These are phyloP conservation scores for Brachynemurus nebulosus DNA, from an alignment of 2,888 invertebrate genomes.

Conservation along the genomic window DNA sequence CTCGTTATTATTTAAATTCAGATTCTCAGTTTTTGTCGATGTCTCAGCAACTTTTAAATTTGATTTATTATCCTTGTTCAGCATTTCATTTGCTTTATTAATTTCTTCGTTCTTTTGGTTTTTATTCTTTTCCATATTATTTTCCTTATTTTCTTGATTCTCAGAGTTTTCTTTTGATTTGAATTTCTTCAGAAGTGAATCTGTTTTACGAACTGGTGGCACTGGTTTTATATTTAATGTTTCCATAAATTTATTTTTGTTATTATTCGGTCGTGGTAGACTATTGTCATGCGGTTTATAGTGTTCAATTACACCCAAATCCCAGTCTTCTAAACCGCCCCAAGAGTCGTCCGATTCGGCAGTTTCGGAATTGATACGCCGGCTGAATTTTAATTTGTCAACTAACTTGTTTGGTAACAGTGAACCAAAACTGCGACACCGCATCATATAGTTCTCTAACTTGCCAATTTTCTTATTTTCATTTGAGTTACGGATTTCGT, in stretches of 20 bases:
- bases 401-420: slow-evolving; percentile 31
- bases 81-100: too few species aligned
- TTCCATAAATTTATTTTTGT: too few species aligned
- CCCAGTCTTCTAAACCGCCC: slow-evolving; percentile 37
- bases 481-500: slow-evolving; percentile 14
- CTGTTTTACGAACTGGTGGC: background rate
- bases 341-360: slow-evolving; percentile 30
- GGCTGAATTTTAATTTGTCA: slow-evolving; percentile 26
- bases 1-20: background rate
- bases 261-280: slow-evolving; percentile 25
- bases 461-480: slow-evolving; percentile 27
- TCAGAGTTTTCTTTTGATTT: background rate
- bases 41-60: background rate
- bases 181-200: background rate
- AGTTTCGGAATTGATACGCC: slow-evolving; percentile 19
- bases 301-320: slow-evolving; percentile 33
- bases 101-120: background rate
- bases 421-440: slow-evolving; percentile 35
- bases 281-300: slow-evolving; percentile 32
- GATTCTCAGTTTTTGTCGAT: background rate
- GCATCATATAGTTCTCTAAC: slow-evolving; percentile 32
- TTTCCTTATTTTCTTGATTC: background rate
- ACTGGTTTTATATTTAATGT: background rate
- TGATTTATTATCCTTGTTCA: background rate
- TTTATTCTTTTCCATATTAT: background rate